Conservation (phyloP, 2,888 invertebrate genomes). For the Prenolepis imparis region DNA sequence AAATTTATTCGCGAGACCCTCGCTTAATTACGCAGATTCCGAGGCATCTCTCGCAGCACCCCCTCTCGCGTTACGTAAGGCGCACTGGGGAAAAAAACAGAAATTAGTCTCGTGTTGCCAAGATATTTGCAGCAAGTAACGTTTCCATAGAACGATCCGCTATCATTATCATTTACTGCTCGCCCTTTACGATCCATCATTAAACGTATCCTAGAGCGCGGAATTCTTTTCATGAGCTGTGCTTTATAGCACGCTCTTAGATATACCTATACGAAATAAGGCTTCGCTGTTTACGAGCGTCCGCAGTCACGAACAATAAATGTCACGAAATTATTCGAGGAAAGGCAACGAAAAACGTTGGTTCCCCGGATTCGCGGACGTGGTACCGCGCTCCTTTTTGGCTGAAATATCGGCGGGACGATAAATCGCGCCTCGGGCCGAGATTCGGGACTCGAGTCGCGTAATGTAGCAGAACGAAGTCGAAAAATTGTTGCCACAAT, state of each 20-base stretch:
- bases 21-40: constrained; percentile 82
- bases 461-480: constrained; percentile 71
- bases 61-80: constrained; percentile 62
- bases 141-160: constrained; percentile 37
- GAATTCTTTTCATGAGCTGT: constrained; percentile 25
- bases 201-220: constrained; percentile 34
- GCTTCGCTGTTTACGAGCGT: constrained; percentile 21
- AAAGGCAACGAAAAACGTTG: background rate
- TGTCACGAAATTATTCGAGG: constrained; percentile 44
- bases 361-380: constrained; percentile 7
- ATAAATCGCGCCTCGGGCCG: constrained; percentile 51
- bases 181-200: constrained; percentile 47
- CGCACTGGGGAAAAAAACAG: constrained; percentile 51
- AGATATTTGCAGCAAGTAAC: constrained; percentile 40
- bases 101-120: constrained; percentile 58
- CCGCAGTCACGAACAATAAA: constrained; percentile 22
- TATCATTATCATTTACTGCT: constrained; percentile 51
- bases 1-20: constrained; percentile 82
- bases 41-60: constrained; percentile 72
- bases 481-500: constrained; percentile 66
- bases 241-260: constrained; percentile 26
- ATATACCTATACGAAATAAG: constrained; percentile 6
- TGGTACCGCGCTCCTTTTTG: background rate
- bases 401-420: constrained; percentile 41
- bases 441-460: constrained; percentile 27